Evolutionary conservation across 2,113 vertebrate genomes (phyloP).

Genomic region (Charina bottae): DNA sequence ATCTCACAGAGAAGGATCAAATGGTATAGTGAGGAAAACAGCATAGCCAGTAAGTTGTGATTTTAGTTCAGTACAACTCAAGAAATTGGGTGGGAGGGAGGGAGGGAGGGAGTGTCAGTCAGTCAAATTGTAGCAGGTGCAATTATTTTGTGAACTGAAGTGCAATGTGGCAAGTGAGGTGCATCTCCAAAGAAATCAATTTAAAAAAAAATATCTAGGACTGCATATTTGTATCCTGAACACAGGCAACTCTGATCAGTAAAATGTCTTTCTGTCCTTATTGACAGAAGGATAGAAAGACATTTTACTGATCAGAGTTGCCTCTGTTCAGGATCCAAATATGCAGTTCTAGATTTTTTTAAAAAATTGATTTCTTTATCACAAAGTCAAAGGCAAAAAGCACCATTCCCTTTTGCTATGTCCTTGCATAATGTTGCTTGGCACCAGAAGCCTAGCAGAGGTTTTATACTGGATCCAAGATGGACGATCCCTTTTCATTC

Average conservation of each 20-base stretch:
- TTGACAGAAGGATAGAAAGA: neutral
- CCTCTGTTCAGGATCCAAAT: neutral
- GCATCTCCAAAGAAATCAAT: constrained; percentile 6
- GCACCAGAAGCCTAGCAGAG: neutral
- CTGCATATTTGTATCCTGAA: neutral
- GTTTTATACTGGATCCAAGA: neutral
- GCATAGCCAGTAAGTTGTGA: neutral
- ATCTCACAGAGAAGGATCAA: neutral
- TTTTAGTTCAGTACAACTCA: neutral
- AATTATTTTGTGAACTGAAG: constrained; percentile 34
- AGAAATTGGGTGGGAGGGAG: neutral
- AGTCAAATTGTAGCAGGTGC: constrained; percentile 2
- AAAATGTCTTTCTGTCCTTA: neutral
- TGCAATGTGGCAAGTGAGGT: neutral
- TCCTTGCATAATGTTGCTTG: neutral
- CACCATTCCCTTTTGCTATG: neutral
- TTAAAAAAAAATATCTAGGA: constrained; percentile 16
- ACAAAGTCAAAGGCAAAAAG: neutral
- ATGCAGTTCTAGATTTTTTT: constrained; percentile 15
- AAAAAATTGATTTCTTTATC: too few relatives aligned
- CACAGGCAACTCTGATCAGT: neutral
- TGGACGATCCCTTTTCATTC: neutral
- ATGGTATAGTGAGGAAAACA: neutral
- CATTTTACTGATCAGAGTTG: neutral
- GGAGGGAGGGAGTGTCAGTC: neutral